These are phyloP conservation scores for Lasioglossum leucozonium DNA, from an alignment of 2,888 invertebrate species.

Conservation along the genomic window DNA sequence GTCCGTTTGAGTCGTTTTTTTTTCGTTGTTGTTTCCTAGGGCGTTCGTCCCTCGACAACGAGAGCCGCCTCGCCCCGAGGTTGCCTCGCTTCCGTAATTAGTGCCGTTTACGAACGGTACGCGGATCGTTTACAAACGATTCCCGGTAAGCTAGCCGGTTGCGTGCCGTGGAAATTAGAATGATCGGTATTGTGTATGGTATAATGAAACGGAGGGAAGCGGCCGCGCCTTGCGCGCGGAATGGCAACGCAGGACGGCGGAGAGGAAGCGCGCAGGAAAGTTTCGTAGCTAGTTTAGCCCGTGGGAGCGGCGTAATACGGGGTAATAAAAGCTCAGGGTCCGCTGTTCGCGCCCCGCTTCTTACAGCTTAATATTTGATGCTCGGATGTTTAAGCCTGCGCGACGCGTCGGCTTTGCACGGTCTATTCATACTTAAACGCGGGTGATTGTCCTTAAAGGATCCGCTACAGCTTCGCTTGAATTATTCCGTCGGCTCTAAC, in stretches of 20 bases:
- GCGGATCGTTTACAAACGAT: conserved; percentile 38
- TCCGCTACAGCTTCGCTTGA: background rate
- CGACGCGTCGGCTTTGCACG: background rate
- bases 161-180: conserved; percentile 52
- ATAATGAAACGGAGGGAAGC: conserved; percentile 31
- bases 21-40: conserved; percentile 21
- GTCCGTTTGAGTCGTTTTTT: background rate
- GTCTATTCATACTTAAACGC: background rate
- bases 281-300: background rate
- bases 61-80: conserved; percentile 24
- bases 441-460: conserved; percentile 10
- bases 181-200: conserved; percentile 42
- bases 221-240: background rate
- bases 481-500: conserved; percentile 1
- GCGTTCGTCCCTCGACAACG: conserved; percentile 36
- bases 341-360: conserved; percentile 7
- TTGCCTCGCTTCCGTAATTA: conserved; percentile 52
- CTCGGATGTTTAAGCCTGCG: conserved; percentile 4
- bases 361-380: conserved; percentile 26
- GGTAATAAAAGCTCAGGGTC: background rate
- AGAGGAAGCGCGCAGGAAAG: background rate
- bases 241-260: conserved; percentile 17
- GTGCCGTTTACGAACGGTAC: conserved; percentile 27
- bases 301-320: conserved; percentile 17
- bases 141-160: conserved; percentile 33